Evolutionary conservation across 2,797 vertebrate species (phyloP), one percentile per base, ranked within the genome.

Genomic region (Emys orbicularis): DNA sequence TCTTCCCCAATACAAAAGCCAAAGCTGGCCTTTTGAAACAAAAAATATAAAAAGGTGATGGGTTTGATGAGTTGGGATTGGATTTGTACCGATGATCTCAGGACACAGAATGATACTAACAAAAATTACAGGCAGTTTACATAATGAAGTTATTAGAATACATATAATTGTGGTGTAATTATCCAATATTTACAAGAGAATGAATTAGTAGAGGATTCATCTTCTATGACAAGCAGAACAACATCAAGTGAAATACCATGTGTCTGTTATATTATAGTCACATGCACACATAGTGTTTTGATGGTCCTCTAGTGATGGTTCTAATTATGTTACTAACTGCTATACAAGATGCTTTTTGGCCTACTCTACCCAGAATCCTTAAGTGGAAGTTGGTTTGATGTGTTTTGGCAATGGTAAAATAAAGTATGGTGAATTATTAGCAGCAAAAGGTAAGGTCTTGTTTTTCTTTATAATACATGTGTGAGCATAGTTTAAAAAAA

Each of bases 41-140:
- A 94, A 95, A 95, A 90, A 85, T 82, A 76, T n/a, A 8, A 56
- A 90, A 77, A 57, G 15, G 56, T 83, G 21, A 74, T 44, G 50
- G 2, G 18, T 44, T 87, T 50, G 53, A 54, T 31, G 52, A 90
- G 8, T 52, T 94, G 89, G 47, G 53, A 90, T 37, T 53, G 16
- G 41, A 31, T 44, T 29, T 31, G 12, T 47, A 34, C 13, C 10
- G 27, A 47, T 88, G 44, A 49, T 49, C 1, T 8, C 81, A 94
- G n/a, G 23, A 6, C 47, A 92, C 56, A 77, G 77, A 92, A 93
- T 85, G 13, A 83, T 37, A 76, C 13, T 79, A 82, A 76, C 59
- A 81, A 90, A 91, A 65, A 93, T 12, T 15, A 52, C 2, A 89
- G 29, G 31, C 52, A 57, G 15, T 90, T 95, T 93, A 49, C 31